A percentile compares a stretch with the other conserved stretches of the same genome.
These are phyloP conservation scores for Seladonia tumulorum DNA, from an alignment of 2,888 invertebrate species.

Conservation along the genomic window DNA sequence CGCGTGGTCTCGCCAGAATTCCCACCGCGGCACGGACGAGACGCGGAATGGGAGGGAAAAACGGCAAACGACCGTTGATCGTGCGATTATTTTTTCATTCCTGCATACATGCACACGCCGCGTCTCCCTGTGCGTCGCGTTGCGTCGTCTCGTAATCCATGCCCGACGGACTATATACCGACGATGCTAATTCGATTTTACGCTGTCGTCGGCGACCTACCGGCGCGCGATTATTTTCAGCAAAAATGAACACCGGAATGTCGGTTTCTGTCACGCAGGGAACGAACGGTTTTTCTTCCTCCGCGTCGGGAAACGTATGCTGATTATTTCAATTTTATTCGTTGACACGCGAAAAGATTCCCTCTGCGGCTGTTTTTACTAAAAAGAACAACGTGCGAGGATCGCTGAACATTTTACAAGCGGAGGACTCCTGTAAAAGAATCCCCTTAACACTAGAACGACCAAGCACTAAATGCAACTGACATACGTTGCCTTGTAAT, in stretches of 20 bases:
- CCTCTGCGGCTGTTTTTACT: background rate
- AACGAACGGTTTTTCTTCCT: background rate
- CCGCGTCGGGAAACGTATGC: background rate
- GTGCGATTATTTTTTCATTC: constrained; percentile 42
- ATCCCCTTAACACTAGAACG: too few relatives aligned
- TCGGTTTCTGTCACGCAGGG: background rate
- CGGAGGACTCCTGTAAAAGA: too few relatives aligned
- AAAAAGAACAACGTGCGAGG: too few relatives aligned
- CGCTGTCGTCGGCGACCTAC: background rate
- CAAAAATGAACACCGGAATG: background rate
- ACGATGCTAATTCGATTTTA: background rate
- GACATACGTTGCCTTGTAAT: too few relatives aligned
- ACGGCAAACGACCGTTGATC: constrained; percentile 13
- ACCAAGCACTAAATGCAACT: too few relatives aligned
- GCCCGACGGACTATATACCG: background rate
- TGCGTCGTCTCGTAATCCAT: constrained; percentile 15
- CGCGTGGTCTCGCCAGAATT: constrained; percentile 60
- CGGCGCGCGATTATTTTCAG: background rate
- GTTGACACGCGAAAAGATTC: background rate
- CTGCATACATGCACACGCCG: background rate
- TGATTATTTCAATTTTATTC: background rate
- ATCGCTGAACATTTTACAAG: too few relatives aligned
- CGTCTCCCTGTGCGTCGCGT: background rate
- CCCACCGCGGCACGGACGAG: constrained; percentile 16
- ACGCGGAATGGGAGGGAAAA: constrained; percentile 9